Evolutionary conservation across 2,797 vertebrate genomes (phyloP), one percentile per base, ranked within the genome.

Genomic region (Psittacula echo): DNA sequence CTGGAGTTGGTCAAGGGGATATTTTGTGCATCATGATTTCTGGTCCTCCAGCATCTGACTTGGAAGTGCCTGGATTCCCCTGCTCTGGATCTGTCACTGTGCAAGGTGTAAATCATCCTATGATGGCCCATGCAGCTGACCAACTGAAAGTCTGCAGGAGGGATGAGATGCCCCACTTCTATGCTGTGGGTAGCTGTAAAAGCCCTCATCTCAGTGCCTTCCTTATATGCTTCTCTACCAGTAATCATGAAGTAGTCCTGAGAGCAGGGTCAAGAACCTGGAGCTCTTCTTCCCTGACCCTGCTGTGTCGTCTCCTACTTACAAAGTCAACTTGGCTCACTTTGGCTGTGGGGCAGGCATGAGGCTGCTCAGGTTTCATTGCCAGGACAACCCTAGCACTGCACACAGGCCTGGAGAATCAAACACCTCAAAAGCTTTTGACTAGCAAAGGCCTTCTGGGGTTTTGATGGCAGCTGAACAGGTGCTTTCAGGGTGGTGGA

Each of bases 1-100:
- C 42, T 37, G 51, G 47, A 66, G 8, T 37, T 32, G 70, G n/a
- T n/a, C 27, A 60, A 77, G 39, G 27, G 19, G 62, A 37, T 10
- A 39, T 18, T 51, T 85, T 0, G 0, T 15, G 22, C 39, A 15
- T 41, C 0, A 2, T 54, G 42, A 15, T 50, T 85, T 76, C 41
- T 89, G 30, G 44, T 87, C 24, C 51, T 93, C 29, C 18, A 26
- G 22, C 1, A 1, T n/a, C 74, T 81, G 42, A 8, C 10, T 26
- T 58, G 60, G 23, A 56, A 23, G 8, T 42, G 24, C 50, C 42
- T 71, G 56, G 10, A 39, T 86, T 80, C 17, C 4, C 10, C 58
- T 72, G 67, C 44, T 73, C 72, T 53, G 41, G 22, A 41, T 88
- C 54, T 79, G 30, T 19, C 37, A 37, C 42, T 56, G 18, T 80